Base-by-base conservation (phyloP, 2,113 vertebrate genomes). In the Pachyramphus minor region DNA sequence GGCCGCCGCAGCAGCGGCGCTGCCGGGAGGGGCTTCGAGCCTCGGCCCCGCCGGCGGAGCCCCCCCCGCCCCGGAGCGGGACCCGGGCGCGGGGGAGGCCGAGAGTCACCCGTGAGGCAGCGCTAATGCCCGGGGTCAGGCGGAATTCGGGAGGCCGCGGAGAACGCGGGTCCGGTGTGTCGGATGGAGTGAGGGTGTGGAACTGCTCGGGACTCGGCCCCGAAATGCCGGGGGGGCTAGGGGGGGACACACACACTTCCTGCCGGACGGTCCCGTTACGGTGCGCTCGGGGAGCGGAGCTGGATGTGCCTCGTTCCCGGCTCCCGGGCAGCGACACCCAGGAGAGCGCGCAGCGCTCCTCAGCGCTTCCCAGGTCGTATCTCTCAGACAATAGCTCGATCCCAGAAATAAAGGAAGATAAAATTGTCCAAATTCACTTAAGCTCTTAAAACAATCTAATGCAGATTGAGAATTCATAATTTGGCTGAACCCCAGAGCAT, bases 81-180 rank as follows among this genome's bases (percentile, higher is more conserved):
- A 22, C 66, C 22, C 21, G n/a, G n/a, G 11, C 30, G 1, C 13
- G 24, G 21, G 49, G 49, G 11, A 5, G 20, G 25, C 31, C 5
- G 21, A 2, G 2, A 1, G 8, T 5, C 17, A 2, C 50, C 25
- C 17, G 27, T 8, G 15, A 7, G 12, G 15, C 14, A 5, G 0
- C 18, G 35, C 35, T 16, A 1, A 1, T 44, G 59, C 27, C 22
- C 6, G 9, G 11, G 25, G 3, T 33, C 10, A 6, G 15, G 44
- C 50, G 18, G 9, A 11, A 4, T 6, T 7, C 27, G 31, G 59
- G 22, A 15, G 25, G 21, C 5, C 6, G 35, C 30, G 59, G 27
- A 13, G 25, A 27, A 5, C 6, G 41, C 24, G 49, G 42, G 7
- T 11, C 25, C 25, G 18, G 14, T 27, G 27, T 23, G 50, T 35